Evolutionary conservation across 2,888 invertebrate genomes (phyloP).

Genomic region (Podotricha telesiphe): DNA sequence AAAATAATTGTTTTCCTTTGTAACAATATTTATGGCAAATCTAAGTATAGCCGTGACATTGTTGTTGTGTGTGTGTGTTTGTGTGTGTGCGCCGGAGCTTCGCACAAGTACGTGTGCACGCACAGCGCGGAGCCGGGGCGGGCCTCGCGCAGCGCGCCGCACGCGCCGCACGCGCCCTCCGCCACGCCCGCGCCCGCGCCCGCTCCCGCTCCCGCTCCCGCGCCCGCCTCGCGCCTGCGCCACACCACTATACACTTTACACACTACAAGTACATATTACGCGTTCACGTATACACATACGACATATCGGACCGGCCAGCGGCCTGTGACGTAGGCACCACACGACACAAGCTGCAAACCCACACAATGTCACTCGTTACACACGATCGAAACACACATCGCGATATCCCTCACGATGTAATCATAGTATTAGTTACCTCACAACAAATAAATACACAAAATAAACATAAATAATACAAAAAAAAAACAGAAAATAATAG

Average conservation of each 20-base stretch:
- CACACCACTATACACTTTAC: slow-evolving; percentile 37
- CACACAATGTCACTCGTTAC: neutral
- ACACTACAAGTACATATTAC: slow-evolving; percentile 34
- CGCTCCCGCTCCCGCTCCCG: slow-evolving; percentile 44
- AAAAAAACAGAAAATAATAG: neutral
- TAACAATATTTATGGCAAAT: no score
- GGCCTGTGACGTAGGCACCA: no score
- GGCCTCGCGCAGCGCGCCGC: slow-evolving; percentile 54
- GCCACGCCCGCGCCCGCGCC: slow-evolving; percentile 49
- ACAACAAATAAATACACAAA: no score
- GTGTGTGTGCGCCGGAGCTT: slow-evolving; percentile 14
- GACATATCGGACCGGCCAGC: no score
- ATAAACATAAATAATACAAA: no score
- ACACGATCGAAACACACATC: neutral
- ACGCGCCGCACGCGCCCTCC: slow-evolving; percentile 57
- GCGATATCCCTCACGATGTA: neutral
- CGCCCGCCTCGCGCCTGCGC: slow-evolving; percentile 41
- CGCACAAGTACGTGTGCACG: slow-evolving; percentile 36
- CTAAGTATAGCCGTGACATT: no score
- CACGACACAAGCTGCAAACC: neutral
- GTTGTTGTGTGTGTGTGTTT: slow-evolving; percentile 10
- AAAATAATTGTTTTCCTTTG: no score
- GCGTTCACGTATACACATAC: neutral
- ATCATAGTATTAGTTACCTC: neutral
- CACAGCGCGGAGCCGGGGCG: slow-evolving; percentile 66